phyloP scores from a whole-genome alignment of 2,888 invertebrate genomes.

The Plebejus argus region DNA sequence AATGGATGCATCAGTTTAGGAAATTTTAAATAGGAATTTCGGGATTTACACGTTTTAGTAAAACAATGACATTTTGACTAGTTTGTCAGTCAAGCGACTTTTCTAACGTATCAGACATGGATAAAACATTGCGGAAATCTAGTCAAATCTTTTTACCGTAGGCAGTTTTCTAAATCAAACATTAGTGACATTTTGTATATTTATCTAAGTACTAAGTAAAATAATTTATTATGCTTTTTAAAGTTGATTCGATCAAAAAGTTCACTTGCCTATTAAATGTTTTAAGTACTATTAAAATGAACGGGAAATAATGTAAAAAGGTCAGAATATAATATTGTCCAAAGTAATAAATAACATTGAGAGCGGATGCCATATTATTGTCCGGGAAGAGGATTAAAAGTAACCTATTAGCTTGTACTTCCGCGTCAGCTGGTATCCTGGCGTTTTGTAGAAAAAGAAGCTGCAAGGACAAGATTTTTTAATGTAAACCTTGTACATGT shows the following conservation, averaged over 20 bases:
- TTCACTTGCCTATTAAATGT: constrained; percentile 1
- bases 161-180: too few species aligned
- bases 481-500: too few species aligned
- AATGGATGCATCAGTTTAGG: too few species aligned
- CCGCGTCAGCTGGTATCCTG: not conserved
- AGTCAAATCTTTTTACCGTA: too few species aligned
- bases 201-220: not conserved
- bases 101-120: too few species aligned
- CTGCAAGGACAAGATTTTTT: not conserved
- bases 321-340: not conserved
- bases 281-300: not conserved
- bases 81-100: too few species aligned
- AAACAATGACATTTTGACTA: too few species aligned
- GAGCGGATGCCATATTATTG: constrained; percentile 11
- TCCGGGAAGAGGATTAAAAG: constrained; percentile 3
- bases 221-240: not conserved
- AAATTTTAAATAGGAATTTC: too few species aligned
- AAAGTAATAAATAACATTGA: not conserved
- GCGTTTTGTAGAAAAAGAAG: not conserved
- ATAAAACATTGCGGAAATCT: too few species aligned
- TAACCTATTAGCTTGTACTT: not conserved
- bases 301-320: not conserved
- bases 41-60: too few species aligned
- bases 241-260: not conserved
- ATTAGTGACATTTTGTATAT: not conserved